Evolutionary conservation across 2,113 vertebrate genomes (phyloP).

Genomic region (Saccopteryx bilineata): DNA sequence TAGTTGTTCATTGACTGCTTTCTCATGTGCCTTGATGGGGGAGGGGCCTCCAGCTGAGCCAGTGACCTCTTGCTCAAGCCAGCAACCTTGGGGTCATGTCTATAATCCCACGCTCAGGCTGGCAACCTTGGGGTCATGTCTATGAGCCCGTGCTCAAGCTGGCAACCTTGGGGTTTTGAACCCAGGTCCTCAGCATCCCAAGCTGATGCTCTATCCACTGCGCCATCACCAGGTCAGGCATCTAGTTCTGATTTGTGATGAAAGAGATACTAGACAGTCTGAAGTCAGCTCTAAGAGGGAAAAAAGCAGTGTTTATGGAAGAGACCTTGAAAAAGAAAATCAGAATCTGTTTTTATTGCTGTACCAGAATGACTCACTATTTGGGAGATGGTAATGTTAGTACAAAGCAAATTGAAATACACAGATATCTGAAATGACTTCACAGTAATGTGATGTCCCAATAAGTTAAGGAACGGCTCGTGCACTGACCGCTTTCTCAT

Average conservation of each 20-base stretch:
- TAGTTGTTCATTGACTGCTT: no score
- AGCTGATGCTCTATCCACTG: no score
- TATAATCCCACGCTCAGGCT: no score
- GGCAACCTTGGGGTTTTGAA: no score
- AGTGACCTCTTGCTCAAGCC: no score
- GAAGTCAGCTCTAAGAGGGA: background rate
- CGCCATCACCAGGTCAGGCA: no score
- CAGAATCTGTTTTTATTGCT: slow-evolving; percentile 84
- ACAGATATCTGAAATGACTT: slow-evolving; percentile 47
- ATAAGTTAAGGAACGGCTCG: slow-evolving; percentile 87
- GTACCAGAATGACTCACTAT: slow-evolving; percentile 63
- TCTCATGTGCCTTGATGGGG: no score
- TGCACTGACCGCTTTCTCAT: slow-evolving; percentile 82
- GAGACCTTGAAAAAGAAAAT: slow-evolving; percentile 73
- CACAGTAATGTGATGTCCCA: slow-evolving; percentile 86
- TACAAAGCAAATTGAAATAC: slow-evolving; percentile 56
- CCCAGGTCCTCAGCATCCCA: no score
- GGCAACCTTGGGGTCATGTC: no score
- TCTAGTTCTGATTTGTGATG: background rate
- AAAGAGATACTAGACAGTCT: background rate
- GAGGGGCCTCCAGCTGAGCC: no score
- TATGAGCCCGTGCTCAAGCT: no score
- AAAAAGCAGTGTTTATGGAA: background rate
- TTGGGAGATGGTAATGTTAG: slow-evolving; percentile 50
- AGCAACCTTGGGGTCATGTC: no score